Conservation (phyloP, 2,113 vertebrate genomes). For the Urocolius indicus region DNA sequence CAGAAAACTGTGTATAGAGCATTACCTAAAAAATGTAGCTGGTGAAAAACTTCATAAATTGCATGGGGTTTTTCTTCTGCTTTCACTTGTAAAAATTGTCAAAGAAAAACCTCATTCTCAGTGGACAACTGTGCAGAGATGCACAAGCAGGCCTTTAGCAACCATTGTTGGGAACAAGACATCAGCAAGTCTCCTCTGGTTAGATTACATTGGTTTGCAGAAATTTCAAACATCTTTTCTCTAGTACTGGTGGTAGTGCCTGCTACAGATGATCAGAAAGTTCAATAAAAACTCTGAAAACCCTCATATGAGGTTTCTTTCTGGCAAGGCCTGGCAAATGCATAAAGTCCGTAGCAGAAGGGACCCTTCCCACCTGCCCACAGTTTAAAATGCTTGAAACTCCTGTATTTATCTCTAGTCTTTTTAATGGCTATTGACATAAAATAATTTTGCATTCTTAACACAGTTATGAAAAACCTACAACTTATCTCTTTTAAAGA, state of each 20-base stretch:
- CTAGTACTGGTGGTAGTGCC: neutral
- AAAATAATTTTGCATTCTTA: neutral
- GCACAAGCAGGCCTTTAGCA: neutral
- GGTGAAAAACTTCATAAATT: neutral
- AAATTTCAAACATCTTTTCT: neutral
- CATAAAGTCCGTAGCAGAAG: accelerated
- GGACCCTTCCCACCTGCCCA: neutral
- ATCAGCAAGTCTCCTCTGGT: neutral
- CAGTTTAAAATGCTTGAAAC: neutral
- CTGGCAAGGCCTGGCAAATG: neutral
- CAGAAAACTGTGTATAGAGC: neutral
- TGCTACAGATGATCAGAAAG: neutral
- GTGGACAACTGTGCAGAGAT: neutral
- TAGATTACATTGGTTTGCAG: neutral
- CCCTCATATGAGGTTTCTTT: neutral
- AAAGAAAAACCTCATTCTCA: neutral
- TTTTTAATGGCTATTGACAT: neutral
- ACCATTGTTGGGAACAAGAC: neutral
- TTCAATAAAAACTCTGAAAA: neutral
- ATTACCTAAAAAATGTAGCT: neutral
- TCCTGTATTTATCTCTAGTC: neutral
- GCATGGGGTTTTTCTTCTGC: accelerated
- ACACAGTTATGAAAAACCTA: neutral
- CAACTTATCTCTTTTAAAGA: neutral
- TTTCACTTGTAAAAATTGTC: neutral